These are phyloP conservation scores for Hirtodrosophila alboralis DNA, from an alignment of 2,888 invertebrate species.

Conservation along the genomic window DNA sequence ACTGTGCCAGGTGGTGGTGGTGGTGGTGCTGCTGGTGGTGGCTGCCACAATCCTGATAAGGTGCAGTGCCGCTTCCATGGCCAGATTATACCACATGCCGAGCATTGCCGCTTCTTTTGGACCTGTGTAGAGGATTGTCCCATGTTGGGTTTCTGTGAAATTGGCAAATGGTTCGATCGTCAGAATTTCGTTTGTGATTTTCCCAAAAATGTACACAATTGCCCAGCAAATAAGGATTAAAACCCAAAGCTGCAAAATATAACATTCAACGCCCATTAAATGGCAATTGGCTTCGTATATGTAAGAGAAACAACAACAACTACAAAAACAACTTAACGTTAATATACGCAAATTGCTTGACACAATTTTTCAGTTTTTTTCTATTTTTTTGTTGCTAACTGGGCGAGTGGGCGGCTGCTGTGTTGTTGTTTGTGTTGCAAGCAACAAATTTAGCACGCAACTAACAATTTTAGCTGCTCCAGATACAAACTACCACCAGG, in stretches of 20 bases:
- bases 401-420: slow-evolving; percentile 17
- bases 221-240: slow-evolving; percentile 51
- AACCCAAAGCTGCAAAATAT: slow-evolving; percentile 27
- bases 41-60: slow-evolving; percentile 27
- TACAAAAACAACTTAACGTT: slow-evolving; percentile 45
- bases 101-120: slow-evolving; percentile 64
- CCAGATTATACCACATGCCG: slow-evolving; percentile 46
- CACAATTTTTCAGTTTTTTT: slow-evolving; percentile 68
- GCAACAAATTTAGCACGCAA: slow-evolving; percentile 73
- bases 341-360: slow-evolving; percentile 81
- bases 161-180: slow-evolving; percentile 62
- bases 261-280: slow-evolving; percentile 57
- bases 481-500: slow-evolving; percentile 55
- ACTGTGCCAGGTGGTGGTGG: background rate
- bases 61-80: slow-evolving; percentile 51
- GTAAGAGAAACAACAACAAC: slow-evolving; percentile 33
- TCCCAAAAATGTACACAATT: slow-evolving; percentile 50
- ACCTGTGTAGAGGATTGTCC: slow-evolving; percentile 53
- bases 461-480: slow-evolving; percentile 79
- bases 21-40: too few relatives aligned
- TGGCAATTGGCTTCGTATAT: slow-evolving; percentile 63
- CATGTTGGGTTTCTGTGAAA: slow-evolving; percentile 54
- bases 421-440: slow-evolving; percentile 29
- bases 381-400: slow-evolving; percentile 14
- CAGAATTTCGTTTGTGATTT: slow-evolving; percentile 49